Evolutionary conservation across 1,140 invertebrate genomes (phyloP).

Genomic region (Megalopta genalis): DNA sequence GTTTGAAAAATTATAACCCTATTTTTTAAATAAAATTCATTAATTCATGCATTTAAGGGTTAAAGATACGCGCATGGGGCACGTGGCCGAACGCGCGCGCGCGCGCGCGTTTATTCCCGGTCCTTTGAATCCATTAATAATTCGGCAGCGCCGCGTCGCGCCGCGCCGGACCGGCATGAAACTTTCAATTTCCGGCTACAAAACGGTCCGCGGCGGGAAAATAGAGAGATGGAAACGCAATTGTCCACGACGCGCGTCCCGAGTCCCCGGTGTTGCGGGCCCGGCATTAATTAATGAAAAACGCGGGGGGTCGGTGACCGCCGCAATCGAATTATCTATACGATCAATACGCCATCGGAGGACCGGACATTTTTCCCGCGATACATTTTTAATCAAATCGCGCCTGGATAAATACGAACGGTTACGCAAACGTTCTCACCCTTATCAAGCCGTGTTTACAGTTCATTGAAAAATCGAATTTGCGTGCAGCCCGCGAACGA

Average conservation of each 20-base stretch:
- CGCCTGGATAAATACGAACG: background rate
- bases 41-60: too few species aligned
- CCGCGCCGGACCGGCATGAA: conserved; percentile 13
- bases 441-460: background rate
- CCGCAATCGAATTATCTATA: background rate
- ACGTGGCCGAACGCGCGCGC: too few species aligned
- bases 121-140: conserved; percentile 34
- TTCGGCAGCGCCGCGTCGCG: background rate
- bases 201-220: background rate
- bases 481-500: background rate
- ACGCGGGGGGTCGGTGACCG: background rate
- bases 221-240: background rate
- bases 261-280: background rate
- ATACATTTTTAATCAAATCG: background rate
- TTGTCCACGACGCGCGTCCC: conserved; percentile 25
- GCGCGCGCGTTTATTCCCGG: background rate
- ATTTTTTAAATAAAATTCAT: too few species aligned
- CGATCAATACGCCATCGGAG: background rate
- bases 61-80: background rate
- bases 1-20: too few species aligned
- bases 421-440: background rate
- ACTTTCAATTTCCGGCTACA: conserved; percentile 41
- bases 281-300: conserved; percentile 26
- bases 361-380: background rate
- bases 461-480: background rate